Conservation (phyloP, 2,888 invertebrate genomes). For the Gryllus longicercus region DNA sequence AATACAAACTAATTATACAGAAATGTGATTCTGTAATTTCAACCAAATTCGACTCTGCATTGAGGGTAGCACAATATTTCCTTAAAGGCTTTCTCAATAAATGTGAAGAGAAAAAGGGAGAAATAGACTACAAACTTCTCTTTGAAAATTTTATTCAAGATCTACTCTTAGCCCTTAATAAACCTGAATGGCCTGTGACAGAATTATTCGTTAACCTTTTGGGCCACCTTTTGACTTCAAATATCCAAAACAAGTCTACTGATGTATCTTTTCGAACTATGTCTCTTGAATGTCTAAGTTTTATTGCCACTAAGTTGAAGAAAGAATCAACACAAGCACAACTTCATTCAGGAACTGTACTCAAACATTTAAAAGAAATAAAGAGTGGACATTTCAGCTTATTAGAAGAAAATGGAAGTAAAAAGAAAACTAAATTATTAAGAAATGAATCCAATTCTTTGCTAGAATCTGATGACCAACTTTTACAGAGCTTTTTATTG, state of each 20-base stretch:
- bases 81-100: neutral
- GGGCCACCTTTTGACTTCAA: neutral
- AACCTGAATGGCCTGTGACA: slow-evolving; percentile 63
- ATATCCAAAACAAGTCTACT: slow-evolving; percentile 54
- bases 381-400: slow-evolving; percentile 35
- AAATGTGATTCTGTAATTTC: neutral
- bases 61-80: neutral
- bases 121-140: neutral
- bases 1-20: neutral
- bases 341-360: neutral
- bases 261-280: slow-evolving; percentile 57
- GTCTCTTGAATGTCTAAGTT: slow-evolving; percentile 58
- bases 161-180: slow-evolving; percentile 56
- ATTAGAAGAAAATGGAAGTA: slow-evolving; percentile 45
- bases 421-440: slow-evolving; percentile 42
- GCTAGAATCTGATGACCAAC: slow-evolving; percentile 32
- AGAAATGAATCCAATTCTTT: slow-evolving; percentile 11
- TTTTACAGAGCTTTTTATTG: slow-evolving; percentile 11
- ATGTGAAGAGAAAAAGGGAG: neutral
- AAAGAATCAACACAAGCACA: slow-evolving; percentile 51
- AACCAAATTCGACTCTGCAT: neutral
- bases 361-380: neutral
- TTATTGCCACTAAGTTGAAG: slow-evolving; percentile 54
- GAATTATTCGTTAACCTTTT: slow-evolving; percentile 50
- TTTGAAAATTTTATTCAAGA: slow-evolving; percentile 62